phyloP scores from a whole-genome alignment of 2,113 vertebrate genomes.

The Halichoeres trimaculatus region DNA sequence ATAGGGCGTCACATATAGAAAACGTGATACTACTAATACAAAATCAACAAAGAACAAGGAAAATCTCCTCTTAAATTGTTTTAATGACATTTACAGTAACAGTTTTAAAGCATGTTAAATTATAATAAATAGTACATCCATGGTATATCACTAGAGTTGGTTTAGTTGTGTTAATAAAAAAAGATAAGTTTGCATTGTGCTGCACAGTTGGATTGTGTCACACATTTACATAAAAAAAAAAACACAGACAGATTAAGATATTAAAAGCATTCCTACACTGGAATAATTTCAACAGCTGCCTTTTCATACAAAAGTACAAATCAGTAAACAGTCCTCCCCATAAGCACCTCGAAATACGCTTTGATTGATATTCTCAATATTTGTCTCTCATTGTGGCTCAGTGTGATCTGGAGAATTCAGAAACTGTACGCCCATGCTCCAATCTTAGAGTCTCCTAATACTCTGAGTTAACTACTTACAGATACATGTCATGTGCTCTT shows the following conservation, averaged over 20 bases:
- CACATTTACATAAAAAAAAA: slow-evolving; percentile 19
- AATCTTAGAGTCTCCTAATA: slow-evolving; percentile 1
- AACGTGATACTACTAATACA: slow-evolving; percentile 3
- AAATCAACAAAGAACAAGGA: slow-evolving; percentile 3
- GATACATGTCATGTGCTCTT: not conserved
- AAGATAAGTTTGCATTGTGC: slow-evolving; percentile 25
- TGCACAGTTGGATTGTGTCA: slow-evolving; percentile 1
- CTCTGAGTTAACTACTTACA: not conserved
- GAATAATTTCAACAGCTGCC: slow-evolving; percentile 66
- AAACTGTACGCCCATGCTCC: not conserved
- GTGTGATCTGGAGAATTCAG: slow-evolving; percentile 1
- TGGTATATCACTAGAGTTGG: slow-evolving; percentile 2
- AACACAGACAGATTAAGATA: slow-evolving; percentile 24
- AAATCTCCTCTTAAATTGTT: slow-evolving; percentile 9
- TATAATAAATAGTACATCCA: slow-evolving; percentile 70
- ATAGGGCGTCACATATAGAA: slow-evolving; percentile 1
- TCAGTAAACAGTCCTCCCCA: slow-evolving; percentile 5
- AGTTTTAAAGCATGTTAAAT: slow-evolving; percentile 51
- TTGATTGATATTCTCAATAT: slow-evolving; percentile 7
- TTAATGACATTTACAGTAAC: slow-evolving; percentile 59
- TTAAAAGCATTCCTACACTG: slow-evolving; percentile 31
- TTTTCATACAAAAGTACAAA: slow-evolving; percentile 18
- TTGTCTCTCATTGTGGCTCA: slow-evolving; percentile 10
- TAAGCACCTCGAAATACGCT: slow-evolving; percentile 31
- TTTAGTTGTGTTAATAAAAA: slow-evolving; percentile 5